phyloP scores from a whole-genome alignment of 2,888 invertebrate genomes.

The Stegophylla sp. region DNA sequence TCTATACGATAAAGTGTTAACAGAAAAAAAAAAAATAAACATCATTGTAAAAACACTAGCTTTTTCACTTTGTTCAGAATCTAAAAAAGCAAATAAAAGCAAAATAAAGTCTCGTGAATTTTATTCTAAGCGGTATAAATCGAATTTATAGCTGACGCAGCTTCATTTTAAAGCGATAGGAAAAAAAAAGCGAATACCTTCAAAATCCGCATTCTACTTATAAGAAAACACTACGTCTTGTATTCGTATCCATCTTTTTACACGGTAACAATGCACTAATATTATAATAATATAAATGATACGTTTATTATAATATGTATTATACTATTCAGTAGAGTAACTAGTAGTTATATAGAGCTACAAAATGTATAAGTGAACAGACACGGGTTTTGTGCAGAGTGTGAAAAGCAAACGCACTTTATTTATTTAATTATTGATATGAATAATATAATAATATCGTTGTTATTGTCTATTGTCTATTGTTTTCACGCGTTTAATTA shows the following conservation, averaged over 20 bases:
- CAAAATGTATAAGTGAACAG: not conserved
- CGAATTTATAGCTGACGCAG: too few relatives aligned
- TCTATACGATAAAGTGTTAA: too few relatives aligned
- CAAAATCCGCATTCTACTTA: slow-evolving; percentile 3
- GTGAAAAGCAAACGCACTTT: slow-evolving; percentile 16
- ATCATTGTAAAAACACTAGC: too few relatives aligned
- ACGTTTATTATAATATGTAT: not conserved
- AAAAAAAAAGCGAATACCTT: too few relatives aligned
- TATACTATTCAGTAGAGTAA: not conserved
- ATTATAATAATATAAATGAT: too few relatives aligned
- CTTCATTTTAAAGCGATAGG: too few relatives aligned
- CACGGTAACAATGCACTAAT: slow-evolving; percentile 12
- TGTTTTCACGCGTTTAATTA: slow-evolving; percentile 35
- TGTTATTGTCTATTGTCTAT: slow-evolving; percentile 18
- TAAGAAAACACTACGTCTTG: slow-evolving; percentile 31
- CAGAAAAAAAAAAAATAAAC: too few relatives aligned
- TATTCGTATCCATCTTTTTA: slow-evolving; percentile 11
- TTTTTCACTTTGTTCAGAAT: too few relatives aligned
- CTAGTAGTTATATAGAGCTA: too few relatives aligned
- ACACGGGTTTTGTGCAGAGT: not conserved
- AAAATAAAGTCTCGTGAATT: slow-evolving; percentile 14
- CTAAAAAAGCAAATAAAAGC: too few relatives aligned
- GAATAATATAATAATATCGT: slow-evolving; percentile 15
- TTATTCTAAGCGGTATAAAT: too few relatives aligned
- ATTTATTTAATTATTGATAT: slow-evolving; percentile 37